phyloP scores from a whole-genome alignment of 1,140 invertebrate species.

The Brachionus manjavacas region DNA sequence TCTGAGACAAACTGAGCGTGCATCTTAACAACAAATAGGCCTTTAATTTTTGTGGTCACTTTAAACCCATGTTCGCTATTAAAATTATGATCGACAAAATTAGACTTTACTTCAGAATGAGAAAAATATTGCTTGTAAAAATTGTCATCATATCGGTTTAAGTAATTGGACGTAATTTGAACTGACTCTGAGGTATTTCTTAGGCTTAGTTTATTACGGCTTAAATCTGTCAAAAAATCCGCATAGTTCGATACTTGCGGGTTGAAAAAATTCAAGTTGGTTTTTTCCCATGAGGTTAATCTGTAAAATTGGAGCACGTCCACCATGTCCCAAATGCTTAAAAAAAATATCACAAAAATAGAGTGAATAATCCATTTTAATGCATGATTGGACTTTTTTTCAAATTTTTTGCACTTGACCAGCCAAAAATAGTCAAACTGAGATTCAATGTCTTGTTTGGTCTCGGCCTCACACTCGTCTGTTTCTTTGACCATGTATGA shows the following conservation, averaged over 20 bases:
- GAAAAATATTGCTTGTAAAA: slow-evolving; percentile 10
- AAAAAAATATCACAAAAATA: not conserved
- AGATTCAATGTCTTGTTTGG: not conserved
- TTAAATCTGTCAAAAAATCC: not conserved
- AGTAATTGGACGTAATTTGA: not conserved
- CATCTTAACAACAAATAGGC: not conserved
- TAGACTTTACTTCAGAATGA: not conserved
- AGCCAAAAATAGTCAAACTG: not conserved
- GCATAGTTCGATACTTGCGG: not conserved
- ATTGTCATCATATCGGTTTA: not conserved
- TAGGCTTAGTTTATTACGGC: not conserved
- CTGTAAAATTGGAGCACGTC: not conserved
- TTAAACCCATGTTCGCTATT: not conserved
- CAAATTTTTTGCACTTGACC: not conserved
- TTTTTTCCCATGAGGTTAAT: not conserved
- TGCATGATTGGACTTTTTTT: not conserved
- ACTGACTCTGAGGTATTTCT: not conserved
- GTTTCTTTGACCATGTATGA: not conserved
- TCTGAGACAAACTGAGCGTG: not conserved
- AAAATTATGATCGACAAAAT: not conserved
- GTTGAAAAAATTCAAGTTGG: slow-evolving; percentile 6
- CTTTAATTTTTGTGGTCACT: not conserved
- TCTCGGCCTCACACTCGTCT: not conserved
- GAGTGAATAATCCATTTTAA: not conserved
- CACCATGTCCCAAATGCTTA: slow-evolving; percentile 29